Base-by-base conservation (phyloP, 1,140 invertebrate genomes). In the Acyrthosiphon pisum region DNA sequence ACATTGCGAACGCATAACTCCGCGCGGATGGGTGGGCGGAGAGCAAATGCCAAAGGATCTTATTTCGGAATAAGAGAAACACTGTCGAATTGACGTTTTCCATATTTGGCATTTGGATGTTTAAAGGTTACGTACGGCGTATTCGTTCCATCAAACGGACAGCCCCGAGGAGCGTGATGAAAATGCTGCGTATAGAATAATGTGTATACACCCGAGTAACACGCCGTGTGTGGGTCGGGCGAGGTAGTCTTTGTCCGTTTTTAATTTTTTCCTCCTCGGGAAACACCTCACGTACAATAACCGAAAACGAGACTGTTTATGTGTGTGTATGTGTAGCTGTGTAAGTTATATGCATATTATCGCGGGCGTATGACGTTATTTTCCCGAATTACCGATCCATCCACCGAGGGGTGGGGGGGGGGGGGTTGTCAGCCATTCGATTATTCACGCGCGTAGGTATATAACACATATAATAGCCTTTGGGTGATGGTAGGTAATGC, bases 1-100 rank as follows among this genome's bases (percentile, higher is more conserved):
- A 89, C n/a, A 89, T 88, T 50, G 20, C 26, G 84, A 87, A 46
- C 30, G 23, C 22, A 84, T 30, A 26, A 84, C 83, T 1, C 4
- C 76, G 35, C 41, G 9, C 60, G 30, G n/a, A 14, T 35, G 60
- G 22, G 48, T 0, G 20, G n/a, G 18, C 35, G 46, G 86, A 50
- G n/a, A 4, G 86, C 23, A 53, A 89, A 89, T 89, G 50, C 35
- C 50, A 30, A 56, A 89, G 22, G 48, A 56, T 89, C 50, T 89
- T 56, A 89, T 89, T 89, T 41, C 20, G 37, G 37, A 89, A 89
- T 89, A 56, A 53, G 87, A 53, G n/a, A 53, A 89, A 50, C 48
- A 23, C 50, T 53, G 18, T 53, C 35, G 22, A 53, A 53, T 53
- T 37, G n/a, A 37, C 46, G 87, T 89, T 50, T 53, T 89, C 20